Percentiles rank a stretch among this genome's conserved stretches.
Conservation (phyloP, 1,140 invertebrate genomes). For the Melanaphis sacchari region DNA sequence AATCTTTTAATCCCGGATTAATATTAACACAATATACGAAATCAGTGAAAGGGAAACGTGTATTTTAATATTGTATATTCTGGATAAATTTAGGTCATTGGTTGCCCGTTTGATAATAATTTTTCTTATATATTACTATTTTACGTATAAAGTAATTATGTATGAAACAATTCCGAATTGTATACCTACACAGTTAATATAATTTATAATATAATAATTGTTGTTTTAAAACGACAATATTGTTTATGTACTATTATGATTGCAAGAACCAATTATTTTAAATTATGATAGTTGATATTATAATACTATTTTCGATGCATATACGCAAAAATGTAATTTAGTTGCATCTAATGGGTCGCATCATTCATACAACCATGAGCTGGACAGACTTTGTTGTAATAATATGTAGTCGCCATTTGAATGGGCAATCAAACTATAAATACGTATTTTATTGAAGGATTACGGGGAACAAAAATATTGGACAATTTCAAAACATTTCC, state of each 20-base stretch:
- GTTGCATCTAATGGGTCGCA: neutral
- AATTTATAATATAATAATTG: neutral
- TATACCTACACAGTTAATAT: no score
- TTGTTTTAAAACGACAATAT: neutral
- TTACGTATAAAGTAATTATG: neutral
- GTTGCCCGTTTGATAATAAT: neutral
- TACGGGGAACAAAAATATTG: neutral
- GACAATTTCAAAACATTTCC: no score
- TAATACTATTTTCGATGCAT: neutral
- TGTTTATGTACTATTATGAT: neutral
- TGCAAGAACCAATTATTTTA: neutral
- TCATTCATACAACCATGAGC: neutral
- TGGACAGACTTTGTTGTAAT: neutral
- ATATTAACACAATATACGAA: slow-evolving; percentile 14
- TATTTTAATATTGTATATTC: slow-evolving; percentile 4
- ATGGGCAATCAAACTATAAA: neutral
- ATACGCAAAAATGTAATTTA: neutral
- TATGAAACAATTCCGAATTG: neutral
- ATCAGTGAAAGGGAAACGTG: slow-evolving; percentile 37
- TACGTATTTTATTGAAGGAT: neutral
- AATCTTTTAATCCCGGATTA: slow-evolving; percentile 28
- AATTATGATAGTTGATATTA: neutral
- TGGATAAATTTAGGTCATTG: slow-evolving; percentile 23
- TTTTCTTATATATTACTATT: neutral
- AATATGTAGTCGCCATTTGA: neutral